phyloP scores from a whole-genome alignment of 1,140 invertebrate species.

The Euwallacea fornicatus region DNA sequence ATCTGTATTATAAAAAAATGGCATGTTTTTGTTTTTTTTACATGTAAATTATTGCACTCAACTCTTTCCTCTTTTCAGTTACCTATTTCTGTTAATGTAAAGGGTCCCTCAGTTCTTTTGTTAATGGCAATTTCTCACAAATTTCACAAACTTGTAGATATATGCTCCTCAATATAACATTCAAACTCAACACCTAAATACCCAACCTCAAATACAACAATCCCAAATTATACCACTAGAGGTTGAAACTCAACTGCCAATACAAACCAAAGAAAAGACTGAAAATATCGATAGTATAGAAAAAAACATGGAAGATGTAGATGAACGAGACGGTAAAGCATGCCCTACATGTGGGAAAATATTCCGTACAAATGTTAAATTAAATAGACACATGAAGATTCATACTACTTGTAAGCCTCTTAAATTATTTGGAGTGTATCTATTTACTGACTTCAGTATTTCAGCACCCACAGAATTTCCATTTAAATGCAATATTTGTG shows the following conservation, averaged over 20 bases:
- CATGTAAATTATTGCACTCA: too few relatives aligned
- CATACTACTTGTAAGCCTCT: slow-evolving; percentile 56
- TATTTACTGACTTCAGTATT: neutral
- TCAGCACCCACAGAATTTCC: slow-evolving; percentile 60
- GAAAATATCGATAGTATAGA: slow-evolving; percentile 39
- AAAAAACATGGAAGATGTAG: neutral
- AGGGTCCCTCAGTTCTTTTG: too few relatives aligned
- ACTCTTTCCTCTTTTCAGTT: too few relatives aligned
- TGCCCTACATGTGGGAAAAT: slow-evolving; percentile 62
- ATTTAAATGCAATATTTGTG: slow-evolving; percentile 70
- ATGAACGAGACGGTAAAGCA: slow-evolving; percentile 44
- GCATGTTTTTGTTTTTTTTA: neutral
- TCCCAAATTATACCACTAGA: slow-evolving; percentile 30
- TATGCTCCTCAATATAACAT: slow-evolving; percentile 8
- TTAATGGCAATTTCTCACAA: neutral
- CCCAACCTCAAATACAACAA: slow-evolving; percentile 8
- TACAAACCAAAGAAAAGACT: slow-evolving; percentile 41
- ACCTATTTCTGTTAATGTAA: too few relatives aligned
- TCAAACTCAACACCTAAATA: slow-evolving; percentile 18
- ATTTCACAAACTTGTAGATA: slow-evolving; percentile 5
- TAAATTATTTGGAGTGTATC: neutral
- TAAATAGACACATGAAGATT: slow-evolving; percentile 62
- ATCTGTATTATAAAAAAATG: neutral
- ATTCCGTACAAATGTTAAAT: slow-evolving; percentile 60
- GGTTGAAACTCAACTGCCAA: slow-evolving; percentile 34